Conservation (phyloP, 2,113 vertebrate species). For the Mugil cephalus region DNA sequence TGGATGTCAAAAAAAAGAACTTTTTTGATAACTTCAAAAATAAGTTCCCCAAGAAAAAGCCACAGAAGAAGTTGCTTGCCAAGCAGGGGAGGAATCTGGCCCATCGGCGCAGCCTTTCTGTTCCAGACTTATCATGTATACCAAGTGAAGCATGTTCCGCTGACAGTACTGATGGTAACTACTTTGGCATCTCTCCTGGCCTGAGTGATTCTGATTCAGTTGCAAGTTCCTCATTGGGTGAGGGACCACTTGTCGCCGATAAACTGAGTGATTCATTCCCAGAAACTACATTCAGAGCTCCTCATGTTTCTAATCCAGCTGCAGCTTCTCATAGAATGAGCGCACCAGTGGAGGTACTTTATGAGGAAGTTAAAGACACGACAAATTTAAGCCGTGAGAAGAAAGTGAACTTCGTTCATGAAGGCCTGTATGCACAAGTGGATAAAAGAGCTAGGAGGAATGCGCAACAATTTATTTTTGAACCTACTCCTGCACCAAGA, state of each 20-base stretch:
- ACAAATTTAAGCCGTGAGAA: background rate
- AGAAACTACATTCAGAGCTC: conserved; percentile 8
- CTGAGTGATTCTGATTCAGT: conserved; percentile 60
- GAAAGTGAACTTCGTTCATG: background rate
- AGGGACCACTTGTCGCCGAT: conserved; percentile 36
- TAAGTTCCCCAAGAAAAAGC: conserved; percentile 66
- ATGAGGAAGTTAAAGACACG: conserved; percentile 23
- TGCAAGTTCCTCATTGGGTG: conserved; percentile 30
- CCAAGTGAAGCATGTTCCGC: background rate
- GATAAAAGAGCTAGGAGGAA: conserved; percentile 33
- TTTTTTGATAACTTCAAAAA: conserved; percentile 73
- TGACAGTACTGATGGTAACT: conserved; percentile 12
- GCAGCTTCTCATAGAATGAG: conserved; percentile 13
- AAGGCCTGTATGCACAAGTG: conserved; percentile 37
- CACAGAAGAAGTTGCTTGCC: conserved; percentile 57
- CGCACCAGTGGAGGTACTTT: background rate
- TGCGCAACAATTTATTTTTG: conserved; percentile 1
- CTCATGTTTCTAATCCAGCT: background rate
- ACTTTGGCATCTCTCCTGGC: conserved; percentile 22
- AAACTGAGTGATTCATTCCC: background rate
- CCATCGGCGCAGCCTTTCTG: conserved; percentile 81
- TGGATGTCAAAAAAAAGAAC: conserved; percentile 81
- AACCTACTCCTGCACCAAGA: conserved; percentile 37
- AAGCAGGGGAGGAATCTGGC: conserved; percentile 59
- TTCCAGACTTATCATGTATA: conserved; percentile 75